A percentile compares a stretch with the other conserved stretches of the same genome.
phyloP scores from a whole-genome alignment of 2,888 invertebrate species.

The Morpho achilles region DNA sequence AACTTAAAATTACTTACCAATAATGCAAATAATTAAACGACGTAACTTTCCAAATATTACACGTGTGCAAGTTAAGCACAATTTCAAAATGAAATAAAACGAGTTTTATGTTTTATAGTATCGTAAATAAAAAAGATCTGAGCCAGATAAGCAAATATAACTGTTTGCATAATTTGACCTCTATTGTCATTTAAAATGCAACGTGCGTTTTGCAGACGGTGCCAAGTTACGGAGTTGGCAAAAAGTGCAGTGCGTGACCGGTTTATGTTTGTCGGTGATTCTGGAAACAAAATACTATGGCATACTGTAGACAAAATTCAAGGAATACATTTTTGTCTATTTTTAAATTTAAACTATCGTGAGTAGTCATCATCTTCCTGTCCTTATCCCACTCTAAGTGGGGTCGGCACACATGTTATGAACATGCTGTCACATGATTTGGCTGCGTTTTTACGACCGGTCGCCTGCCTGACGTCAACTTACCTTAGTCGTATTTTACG shows the following conservation, averaged over 20 bases:
- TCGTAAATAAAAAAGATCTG: constrained; percentile 9
- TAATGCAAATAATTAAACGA: no score
- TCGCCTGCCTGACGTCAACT: no score
- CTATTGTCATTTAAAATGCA: constrained; percentile 15
- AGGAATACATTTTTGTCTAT: no score
- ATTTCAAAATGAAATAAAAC: neutral
- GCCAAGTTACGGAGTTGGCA: constrained; percentile 18
- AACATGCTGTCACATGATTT: no score
- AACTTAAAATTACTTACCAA: no score
- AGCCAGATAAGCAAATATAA: constrained; percentile 12
- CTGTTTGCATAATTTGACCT: constrained; percentile 16
- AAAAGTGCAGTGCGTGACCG: constrained; percentile 22
- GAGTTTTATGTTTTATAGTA: neutral
- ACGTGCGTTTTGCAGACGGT: constrained; percentile 11
- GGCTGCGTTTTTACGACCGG: no score
- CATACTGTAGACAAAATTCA: constrained; percentile 5
- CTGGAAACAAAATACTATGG: constrained; percentile 6
- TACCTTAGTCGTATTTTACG: no score
- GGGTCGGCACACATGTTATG: no score
- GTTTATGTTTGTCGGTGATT: constrained; percentile 20
- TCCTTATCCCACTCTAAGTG: no score
- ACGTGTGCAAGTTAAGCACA: neutral
- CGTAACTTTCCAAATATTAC: neutral
- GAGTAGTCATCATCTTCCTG: no score
- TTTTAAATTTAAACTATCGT: no score